phyloP scores from a whole-genome alignment of 2,797 vertebrate genomes.

The Muscicapa striata region DNA sequence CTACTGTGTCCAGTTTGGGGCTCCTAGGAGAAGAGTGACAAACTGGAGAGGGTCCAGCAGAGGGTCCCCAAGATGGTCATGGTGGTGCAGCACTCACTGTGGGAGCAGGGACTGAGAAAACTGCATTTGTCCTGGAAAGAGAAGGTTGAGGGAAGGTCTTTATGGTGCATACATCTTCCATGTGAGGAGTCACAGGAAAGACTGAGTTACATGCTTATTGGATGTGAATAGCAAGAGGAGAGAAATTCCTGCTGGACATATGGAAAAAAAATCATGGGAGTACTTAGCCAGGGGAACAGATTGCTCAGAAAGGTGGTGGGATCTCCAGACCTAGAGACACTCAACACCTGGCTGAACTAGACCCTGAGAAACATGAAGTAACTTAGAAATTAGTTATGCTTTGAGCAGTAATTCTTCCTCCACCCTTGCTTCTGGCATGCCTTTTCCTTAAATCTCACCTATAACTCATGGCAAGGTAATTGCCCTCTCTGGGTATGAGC shows the following conservation, averaged over 20 bases:
- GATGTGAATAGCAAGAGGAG: background rate
- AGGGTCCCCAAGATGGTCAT: background rate
- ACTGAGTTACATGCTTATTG: background rate
- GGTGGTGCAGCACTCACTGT: background rate
- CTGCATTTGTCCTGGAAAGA: background rate
- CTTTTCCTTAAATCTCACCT: conserved; percentile 23
- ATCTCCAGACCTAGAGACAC: background rate
- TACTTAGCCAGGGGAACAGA: background rate
- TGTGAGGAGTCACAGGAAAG: background rate
- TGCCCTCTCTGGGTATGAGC: background rate
- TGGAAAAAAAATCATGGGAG: background rate
- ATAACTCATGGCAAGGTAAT: background rate
- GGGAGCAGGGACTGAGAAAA: background rate
- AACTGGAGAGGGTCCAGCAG: background rate
- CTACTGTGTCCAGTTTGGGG: background rate
- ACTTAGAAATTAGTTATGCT: background rate
- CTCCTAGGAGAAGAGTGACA: background rate
- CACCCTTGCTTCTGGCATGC: background rate
- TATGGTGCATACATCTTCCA: background rate
- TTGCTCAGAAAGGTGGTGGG: background rate
- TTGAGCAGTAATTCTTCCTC: background rate
- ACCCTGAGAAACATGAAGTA: background rate
- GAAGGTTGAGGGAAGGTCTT: background rate
- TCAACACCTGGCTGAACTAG: background rate
- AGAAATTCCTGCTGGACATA: background rate